Evolutionary conservation across 2,888 invertebrate genomes (phyloP).

Genomic region (Pycnomerus fuliginosus): DNA sequence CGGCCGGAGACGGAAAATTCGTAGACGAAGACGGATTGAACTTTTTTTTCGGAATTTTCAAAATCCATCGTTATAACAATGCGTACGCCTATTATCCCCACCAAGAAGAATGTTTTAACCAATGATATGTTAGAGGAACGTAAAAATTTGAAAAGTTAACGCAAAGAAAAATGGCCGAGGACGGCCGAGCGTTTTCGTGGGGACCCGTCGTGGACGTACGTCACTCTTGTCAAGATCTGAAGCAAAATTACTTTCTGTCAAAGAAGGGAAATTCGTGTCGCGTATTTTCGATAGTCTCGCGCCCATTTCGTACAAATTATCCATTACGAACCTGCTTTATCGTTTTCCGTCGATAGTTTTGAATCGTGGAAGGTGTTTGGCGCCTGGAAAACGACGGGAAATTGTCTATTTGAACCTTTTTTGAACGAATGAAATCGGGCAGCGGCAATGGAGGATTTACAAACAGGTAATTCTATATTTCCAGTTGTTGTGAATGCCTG

Average conservation of each 20-base stretch:
- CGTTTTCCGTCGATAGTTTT: background rate
- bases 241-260: constrained; percentile 28
- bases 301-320: constrained; percentile 17
- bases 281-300: constrained; percentile 23
- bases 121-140: too few species aligned
- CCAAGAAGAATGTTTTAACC: too few species aligned
- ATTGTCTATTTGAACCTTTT: too few species aligned
- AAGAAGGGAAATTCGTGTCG: constrained; percentile 22
- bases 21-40: constrained; percentile 7
- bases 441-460: constrained; percentile 12
- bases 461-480: constrained; percentile 9
- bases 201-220: constrained; percentile 26
- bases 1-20: background rate
- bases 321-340: constrained; percentile 26
- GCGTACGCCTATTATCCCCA: too few species aligned
- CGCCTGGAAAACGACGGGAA: constrained; percentile 1
- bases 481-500: too few species aligned
- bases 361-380: constrained; percentile 3
- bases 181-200: background rate
- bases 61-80: too few species aligned
- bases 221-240: constrained; percentile 12
- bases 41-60: too few species aligned
- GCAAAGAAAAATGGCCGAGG: too few species aligned
- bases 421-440: too few species aligned
- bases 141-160: too few species aligned